A percentile compares a stretch with the other conserved stretches of the same genome.
These are phyloP conservation scores for Mastigias papua DNA, from an alignment of 30 jellyfish, hydroid and myxozoan genomes.

Conservation along the genomic window DNA sequence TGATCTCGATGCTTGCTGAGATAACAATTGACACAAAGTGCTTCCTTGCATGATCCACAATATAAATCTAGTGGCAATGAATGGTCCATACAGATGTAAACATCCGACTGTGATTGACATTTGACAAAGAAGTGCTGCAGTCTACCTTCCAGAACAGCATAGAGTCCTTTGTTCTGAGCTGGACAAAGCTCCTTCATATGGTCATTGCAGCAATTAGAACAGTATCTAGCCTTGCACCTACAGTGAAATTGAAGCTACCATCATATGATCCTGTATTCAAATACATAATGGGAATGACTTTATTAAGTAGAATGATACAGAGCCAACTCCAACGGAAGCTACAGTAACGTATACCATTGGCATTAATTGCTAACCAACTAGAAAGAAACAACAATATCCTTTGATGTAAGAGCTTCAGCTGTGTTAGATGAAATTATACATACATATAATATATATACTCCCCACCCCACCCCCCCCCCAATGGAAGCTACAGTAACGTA, in stretches of 20 bases:
- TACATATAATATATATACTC: too few species aligned
- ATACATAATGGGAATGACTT: too few species aligned
- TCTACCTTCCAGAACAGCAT: neutral
- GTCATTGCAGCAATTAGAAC: neutral
- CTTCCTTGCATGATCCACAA: neutral
- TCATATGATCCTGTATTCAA: neutral
- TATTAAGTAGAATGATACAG: too few species aligned
- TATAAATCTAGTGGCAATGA: neutral
- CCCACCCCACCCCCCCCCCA: too few species aligned
- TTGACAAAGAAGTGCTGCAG: neutral
- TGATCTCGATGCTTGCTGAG: neutral
- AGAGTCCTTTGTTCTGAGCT: neutral
- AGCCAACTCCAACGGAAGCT: too few species aligned
- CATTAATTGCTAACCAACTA: too few species aligned
- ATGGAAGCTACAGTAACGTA: too few species aligned
- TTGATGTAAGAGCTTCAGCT: too few species aligned
- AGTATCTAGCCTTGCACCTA: neutral
- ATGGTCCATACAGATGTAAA: neutral
- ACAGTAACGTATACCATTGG: too few species aligned
- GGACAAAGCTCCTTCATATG: neutral
- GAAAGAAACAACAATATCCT: too few species aligned
- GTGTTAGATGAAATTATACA: too few species aligned
- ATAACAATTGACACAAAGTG: slow-evolving; percentile 1
- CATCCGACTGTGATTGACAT: neutral
- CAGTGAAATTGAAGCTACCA: neutral